These are phyloP conservation scores for Phengaris arion DNA, from an alignment of 2,888 invertebrate species.

Conservation along the genomic window DNA sequence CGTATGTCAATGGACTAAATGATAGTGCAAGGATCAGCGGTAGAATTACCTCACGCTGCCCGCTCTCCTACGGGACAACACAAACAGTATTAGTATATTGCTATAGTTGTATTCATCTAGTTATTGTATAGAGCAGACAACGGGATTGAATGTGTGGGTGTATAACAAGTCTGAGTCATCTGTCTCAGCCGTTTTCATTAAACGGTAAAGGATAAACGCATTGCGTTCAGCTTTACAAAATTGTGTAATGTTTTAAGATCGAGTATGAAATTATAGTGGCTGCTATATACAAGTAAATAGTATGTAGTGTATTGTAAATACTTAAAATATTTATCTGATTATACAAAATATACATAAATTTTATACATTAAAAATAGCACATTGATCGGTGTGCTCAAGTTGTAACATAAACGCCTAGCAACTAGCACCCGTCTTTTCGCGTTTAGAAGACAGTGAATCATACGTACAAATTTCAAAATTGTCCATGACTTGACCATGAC, in stretches of 20 bases:
- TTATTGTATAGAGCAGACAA: conserved; percentile 13
- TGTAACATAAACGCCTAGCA: no score
- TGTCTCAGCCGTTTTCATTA: neutral
- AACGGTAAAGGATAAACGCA: neutral
- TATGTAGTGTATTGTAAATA: neutral
- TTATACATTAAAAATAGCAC: neutral
- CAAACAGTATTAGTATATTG: conserved; percentile 63
- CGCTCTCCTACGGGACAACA: conserved; percentile 83
- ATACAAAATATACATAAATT: neutral
- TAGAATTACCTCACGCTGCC: conserved; percentile 84
- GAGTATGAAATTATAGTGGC: neutral
- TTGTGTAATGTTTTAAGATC: neutral
- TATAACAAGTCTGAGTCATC: neutral
- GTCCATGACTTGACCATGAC: no score
- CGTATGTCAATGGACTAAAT: conserved; percentile 53
- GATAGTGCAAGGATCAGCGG: conserved; percentile 68
- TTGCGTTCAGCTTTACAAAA: neutral
- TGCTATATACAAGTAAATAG: neutral
- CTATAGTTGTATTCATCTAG: neutral
- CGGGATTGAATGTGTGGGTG: neutral
- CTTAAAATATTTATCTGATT: neutral
- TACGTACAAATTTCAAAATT: no score
- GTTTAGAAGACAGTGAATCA: no score
- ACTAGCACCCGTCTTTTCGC: no score
- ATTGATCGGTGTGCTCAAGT: neutral